Percentiles rank a stretch among this genome's conserved stretches.
These are phyloP conservation scores for Echinometra lucunter DNA, from an alignment of 53 echinoderm and acorn worm genomes.

Conservation along the genomic window DNA sequence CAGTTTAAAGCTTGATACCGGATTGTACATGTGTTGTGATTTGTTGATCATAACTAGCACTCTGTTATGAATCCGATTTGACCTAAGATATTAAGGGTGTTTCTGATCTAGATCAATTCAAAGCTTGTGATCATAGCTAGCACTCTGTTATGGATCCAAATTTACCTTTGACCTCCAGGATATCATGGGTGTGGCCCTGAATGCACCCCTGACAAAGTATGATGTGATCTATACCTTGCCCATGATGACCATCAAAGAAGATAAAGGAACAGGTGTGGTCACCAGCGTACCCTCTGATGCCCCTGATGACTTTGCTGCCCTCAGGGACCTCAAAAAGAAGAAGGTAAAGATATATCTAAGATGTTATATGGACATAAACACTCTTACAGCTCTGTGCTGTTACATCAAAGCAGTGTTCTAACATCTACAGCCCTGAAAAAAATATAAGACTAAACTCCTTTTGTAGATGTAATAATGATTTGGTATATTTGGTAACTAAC, in stretches of 20 bases:
- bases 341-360: conserved; percentile 72
- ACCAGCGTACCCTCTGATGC: conserved; percentile 99
- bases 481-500: too few species aligned
- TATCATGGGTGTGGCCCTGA: conserved; percentile 94
- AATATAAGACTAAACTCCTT: too few species aligned
- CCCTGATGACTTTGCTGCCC: conserved; percentile 98
- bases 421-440: too few species aligned
- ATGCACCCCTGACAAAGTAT: conserved; percentile 90
- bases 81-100: not conserved
- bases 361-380: not conserved
- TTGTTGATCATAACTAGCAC: too few species aligned
- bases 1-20: not conserved
- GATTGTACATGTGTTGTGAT: not conserved
- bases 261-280: conserved; percentile 93
- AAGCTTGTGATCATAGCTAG: not conserved
- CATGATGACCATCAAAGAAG: conserved; percentile 99
- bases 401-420: too few species aligned
- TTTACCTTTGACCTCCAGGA: conserved; percentile 70
- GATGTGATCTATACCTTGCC: conserved; percentile 95
- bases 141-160: not conserved
- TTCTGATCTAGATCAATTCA: not conserved
- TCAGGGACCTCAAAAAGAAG: conserved; percentile 97
- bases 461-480: too few species aligned
- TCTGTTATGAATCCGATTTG: too few species aligned
- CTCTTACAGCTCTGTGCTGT: too few species aligned